Evolutionary conservation across 35 echinoderm and acorn worm species (phyloP).

Genomic region (Apostichopus parvimensis): DNA sequence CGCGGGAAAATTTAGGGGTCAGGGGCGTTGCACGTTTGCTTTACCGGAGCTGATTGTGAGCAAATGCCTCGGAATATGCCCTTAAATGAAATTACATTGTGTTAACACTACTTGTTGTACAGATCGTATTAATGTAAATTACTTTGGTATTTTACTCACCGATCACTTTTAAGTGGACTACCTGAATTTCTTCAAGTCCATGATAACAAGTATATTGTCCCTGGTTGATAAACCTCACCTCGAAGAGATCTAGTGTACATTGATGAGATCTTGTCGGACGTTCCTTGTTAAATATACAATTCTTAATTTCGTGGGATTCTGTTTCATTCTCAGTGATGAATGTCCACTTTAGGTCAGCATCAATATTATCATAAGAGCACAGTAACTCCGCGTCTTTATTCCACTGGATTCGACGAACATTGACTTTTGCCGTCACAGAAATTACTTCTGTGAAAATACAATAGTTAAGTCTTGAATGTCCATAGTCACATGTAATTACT

Average conservation of each 20-base stretch:
- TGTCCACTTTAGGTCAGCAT: not conserved
- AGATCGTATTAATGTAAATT: not conserved
- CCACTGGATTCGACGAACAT: too few relatives aligned
- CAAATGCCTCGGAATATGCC: not conserved
- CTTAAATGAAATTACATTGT: not conserved
- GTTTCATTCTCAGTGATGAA: not conserved
- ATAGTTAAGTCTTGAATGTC: too few relatives aligned
- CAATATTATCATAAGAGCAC: not conserved
- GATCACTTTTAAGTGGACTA: not conserved
- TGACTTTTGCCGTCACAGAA: too few relatives aligned
- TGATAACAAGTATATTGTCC: conserved; percentile 14
- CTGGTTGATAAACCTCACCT: not conserved
- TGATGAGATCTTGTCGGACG: not conserved
- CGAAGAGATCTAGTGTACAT: not conserved
- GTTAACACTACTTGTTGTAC: not conserved
- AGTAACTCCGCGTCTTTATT: not conserved
- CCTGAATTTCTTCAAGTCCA: conserved; percentile 3
- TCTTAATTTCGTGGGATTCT: not conserved
- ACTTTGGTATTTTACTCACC: not conserved
- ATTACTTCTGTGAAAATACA: too few relatives aligned
- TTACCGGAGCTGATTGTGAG: too few relatives aligned
- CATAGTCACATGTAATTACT: too few relatives aligned
- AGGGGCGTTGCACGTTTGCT: too few relatives aligned
- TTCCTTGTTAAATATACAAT: not conserved
- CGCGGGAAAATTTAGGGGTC: not conserved